Base-by-base conservation (phyloP, 2,888 invertebrate genomes). In the Drosophila phalerata region DNA sequence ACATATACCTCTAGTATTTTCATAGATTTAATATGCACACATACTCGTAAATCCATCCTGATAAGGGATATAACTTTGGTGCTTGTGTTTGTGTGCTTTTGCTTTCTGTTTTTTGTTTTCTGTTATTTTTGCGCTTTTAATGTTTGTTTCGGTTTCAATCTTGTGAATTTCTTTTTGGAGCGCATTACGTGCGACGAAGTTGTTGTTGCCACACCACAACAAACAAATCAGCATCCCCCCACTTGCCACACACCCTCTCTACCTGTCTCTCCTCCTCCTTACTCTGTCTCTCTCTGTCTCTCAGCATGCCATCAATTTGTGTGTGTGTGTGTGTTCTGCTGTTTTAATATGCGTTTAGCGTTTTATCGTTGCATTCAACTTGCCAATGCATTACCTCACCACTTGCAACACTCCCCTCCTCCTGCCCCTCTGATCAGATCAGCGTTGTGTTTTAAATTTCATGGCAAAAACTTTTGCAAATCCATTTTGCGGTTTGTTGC, bases 321-420 rank as follows among this genome's bases (percentile, higher is more conserved):
- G 10, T 30, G 28, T 37, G 8, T 30, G 8, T 30, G 17, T 70
- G 43, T 60, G 19, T 58, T 63, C 48, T 71, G 77, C 72, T 62
- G 52, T 70, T 86, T 84, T 86, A 84, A 88, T 88, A 84, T 84
- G 89, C 83, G 85, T 88, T 87, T 79, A 82, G 88, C 82, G 85
- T 86, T 81, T 79, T 70, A 79, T 69, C 83, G 80, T 67, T 88
- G 88, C 86, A 88, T 85, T 70, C 88, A 73, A 82, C 83, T 69
- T 85, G 77, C 83, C 88, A 82, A 76, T 76, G 80, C 77, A 62
- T 70, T 77, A 66, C 48, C 52, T 57, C 48, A 28, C 61, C 58
- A 11, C 11, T 4, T 32, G 9, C 32, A 9, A 32, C 30, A 25
- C 9, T 22, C 17, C 51, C 6, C 11, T 30, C n/a, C 19, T 22